These are phyloP conservation scores for Pipra filicauda DNA, from an alignment of 2,113 vertebrate species.

Conservation along the genomic window DNA sequence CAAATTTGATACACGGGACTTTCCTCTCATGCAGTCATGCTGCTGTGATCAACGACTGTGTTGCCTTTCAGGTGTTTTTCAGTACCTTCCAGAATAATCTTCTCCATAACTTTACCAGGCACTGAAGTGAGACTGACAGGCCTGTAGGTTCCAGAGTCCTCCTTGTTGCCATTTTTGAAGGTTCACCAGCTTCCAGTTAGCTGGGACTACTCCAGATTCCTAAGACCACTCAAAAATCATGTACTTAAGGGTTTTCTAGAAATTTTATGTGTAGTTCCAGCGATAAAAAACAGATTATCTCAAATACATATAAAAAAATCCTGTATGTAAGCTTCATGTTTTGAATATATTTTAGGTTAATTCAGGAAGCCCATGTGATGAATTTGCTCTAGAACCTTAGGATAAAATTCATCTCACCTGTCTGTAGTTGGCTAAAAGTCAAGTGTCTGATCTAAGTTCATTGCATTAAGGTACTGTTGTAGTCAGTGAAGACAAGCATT, in stretches of 20 bases:
- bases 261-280: neutral
- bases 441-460: neutral
- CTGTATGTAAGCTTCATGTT: neutral
- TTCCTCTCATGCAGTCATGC: neutral
- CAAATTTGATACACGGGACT: neutral
- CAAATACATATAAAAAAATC: neutral
- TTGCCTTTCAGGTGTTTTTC: neutral
- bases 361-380: neutral
- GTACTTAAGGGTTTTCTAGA: neutral
- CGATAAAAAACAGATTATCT: neutral
- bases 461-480: neutral
- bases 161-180: neutral
- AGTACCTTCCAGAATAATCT: neutral
- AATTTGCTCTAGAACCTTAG: neutral
- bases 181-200: neutral
- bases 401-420: neutral
- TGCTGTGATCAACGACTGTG: neutral
- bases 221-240: neutral
- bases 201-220: neutral
- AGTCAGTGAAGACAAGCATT: neutral
- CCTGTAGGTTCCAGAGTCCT: neutral
- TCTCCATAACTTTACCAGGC: neutral
- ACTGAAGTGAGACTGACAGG: neutral
- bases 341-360: neutral
- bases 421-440: neutral